These are phyloP conservation scores for Takifugu bimaculatus DNA, from an alignment of 2,113 vertebrate species.

Conservation along the genomic window DNA sequence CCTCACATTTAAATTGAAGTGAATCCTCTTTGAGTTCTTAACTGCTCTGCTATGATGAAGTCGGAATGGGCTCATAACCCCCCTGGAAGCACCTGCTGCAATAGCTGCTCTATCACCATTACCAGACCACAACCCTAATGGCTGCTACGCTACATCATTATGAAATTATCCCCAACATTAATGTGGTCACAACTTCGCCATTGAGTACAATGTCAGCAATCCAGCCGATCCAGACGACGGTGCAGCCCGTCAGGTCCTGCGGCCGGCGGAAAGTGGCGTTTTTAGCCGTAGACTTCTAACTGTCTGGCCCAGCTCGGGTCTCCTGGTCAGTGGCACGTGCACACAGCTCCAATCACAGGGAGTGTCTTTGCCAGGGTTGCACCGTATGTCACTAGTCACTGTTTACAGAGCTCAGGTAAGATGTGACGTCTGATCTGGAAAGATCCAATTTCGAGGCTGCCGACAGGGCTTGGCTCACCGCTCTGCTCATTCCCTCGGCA, in stretches of 20 bases:
- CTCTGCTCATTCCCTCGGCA: slow-evolving; percentile 55
- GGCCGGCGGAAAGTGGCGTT: no score
- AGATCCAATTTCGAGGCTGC: slow-evolving; percentile 61
- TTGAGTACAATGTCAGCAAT: no score
- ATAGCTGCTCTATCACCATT: slow-evolving; percentile 67
- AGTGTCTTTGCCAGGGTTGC: slow-evolving; percentile 58
- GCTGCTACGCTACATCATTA: slow-evolving; percentile 51
- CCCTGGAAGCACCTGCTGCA: slow-evolving; percentile 65
- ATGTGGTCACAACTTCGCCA: slow-evolving; percentile 26
- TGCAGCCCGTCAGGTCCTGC: no score
- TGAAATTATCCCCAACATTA: slow-evolving; percentile 43
- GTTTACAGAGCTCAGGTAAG: slow-evolving; percentile 50
- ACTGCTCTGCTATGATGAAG: slow-evolving; percentile 53
- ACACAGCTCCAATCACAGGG: slow-evolving; percentile 53
- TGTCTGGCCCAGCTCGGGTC: no score
- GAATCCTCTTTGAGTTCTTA: slow-evolving; percentile 53
- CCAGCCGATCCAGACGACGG: no score
- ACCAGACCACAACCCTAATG: slow-evolving; percentile 57
- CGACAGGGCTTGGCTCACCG: slow-evolving; percentile 35
- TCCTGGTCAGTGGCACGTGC: slow-evolving; percentile 44
- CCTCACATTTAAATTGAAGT: slow-evolving; percentile 42
- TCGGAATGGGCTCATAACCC: slow-evolving; percentile 68
- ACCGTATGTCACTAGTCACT: slow-evolving; percentile 55
- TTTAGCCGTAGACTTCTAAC: no score
- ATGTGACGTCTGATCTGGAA: slow-evolving; percentile 41